These are phyloP conservation scores for Agrochola macilenta DNA, from an alignment of 2,888 invertebrate genomes.

Conservation along the genomic window DNA sequence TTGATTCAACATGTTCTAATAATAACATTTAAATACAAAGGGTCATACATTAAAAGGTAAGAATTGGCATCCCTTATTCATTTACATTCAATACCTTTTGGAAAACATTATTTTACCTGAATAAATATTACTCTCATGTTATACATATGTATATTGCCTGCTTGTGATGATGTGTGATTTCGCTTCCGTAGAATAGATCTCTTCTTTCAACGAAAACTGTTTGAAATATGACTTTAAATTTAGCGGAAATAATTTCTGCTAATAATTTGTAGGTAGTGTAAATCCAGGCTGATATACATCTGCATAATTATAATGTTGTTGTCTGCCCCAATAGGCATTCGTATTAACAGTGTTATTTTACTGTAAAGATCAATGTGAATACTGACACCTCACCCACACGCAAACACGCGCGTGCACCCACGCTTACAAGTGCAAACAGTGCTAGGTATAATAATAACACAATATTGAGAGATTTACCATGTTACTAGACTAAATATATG, in stretches of 20 bases:
- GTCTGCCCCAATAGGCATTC: background rate
- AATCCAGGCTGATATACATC: too few relatives aligned
- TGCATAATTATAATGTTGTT: background rate
- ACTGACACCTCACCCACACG: background rate
- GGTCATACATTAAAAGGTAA: slow-evolving; percentile 29
- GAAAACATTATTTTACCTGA: slow-evolving; percentile 48
- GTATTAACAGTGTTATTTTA: background rate
- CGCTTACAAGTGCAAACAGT: background rate
- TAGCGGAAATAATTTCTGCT: background rate
- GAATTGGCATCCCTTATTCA: background rate
- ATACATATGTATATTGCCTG: slow-evolving; percentile 23
- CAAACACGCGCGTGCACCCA: background rate
- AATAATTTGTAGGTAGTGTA: background rate
- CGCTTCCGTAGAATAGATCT: background rate
- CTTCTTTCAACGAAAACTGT: too few relatives aligned
- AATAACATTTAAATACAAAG: slow-evolving; percentile 18
- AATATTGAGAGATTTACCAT: too few relatives aligned
- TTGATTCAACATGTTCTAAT: too few relatives aligned
- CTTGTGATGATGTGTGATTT: slow-evolving; percentile 29
- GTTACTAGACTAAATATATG: too few relatives aligned
- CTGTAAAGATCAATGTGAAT: background rate
- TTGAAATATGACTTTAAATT: too few relatives aligned
- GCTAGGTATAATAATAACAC: background rate
- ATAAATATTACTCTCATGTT: slow-evolving; percentile 35
- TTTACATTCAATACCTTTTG: slow-evolving; percentile 33